A percentile compares a stretch with the other conserved stretches of the same genome.
These are phyloP conservation scores for Agrochola litura DNA, from an alignment of 2,888 invertebrate species.

Conservation along the genomic window DNA sequence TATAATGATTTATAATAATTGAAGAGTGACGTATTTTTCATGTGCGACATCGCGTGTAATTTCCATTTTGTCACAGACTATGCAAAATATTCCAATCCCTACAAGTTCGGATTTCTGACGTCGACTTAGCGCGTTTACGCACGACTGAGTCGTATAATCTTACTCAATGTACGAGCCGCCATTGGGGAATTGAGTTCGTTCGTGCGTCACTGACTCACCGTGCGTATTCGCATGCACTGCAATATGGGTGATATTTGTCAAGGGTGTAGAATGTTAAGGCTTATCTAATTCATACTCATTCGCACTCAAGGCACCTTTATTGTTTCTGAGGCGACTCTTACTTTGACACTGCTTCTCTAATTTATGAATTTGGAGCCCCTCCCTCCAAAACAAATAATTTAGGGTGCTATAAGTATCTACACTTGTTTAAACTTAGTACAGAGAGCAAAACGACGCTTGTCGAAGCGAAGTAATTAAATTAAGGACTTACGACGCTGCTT, in stretches of 20 bases:
- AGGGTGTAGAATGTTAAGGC: background rate
- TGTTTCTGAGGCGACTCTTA: slow-evolving; percentile 41
- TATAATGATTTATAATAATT: too few relatives aligned
- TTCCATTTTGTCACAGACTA: background rate
- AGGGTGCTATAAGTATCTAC: slow-evolving; percentile 8
- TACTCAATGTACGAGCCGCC: background rate
- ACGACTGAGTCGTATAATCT: slow-evolving; percentile 1
- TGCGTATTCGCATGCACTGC: background rate
- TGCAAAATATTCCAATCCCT: background rate
- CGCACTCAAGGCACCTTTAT: slow-evolving; percentile 25
- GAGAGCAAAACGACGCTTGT: slow-evolving; percentile 24
- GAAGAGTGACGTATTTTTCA: background rate
- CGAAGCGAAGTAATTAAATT: slow-evolving; percentile 47
- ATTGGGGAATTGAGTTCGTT: background rate
- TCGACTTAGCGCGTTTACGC: background rate
- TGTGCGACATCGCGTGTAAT: background rate
- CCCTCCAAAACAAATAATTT: slow-evolving; percentile 35
- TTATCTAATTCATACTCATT: slow-evolving; percentile 32
- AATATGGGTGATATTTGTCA: background rate
- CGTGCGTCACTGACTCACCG: background rate
- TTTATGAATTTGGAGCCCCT: slow-evolving; percentile 44
- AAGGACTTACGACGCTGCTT: slow-evolving; percentile 13
- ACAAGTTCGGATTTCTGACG: background rate
- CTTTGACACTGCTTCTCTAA: slow-evolving; percentile 41
- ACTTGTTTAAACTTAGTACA: slow-evolving; percentile 17